phyloP scores from a whole-genome alignment of 2,113 vertebrate species.

The Ptilonorhynchus violaceus region DNA sequence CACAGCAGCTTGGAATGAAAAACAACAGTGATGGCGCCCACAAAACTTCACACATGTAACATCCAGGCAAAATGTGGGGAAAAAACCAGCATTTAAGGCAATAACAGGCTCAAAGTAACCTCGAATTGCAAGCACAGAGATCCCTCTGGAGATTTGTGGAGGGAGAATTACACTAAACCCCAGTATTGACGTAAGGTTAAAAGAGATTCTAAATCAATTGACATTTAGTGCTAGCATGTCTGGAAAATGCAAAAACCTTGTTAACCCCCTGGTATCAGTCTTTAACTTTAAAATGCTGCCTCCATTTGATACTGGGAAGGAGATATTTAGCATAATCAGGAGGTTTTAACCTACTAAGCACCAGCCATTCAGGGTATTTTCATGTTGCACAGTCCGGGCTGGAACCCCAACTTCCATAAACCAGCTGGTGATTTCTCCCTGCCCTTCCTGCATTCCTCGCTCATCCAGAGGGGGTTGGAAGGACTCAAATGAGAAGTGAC shows the following conservation, averaged over 20 bases:
- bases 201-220: slow-evolving; percentile 62
- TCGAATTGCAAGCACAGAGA: neutral
- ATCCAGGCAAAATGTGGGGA: fast-evolving
- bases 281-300: neutral
- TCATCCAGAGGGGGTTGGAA: neutral
- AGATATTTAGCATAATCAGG: neutral
- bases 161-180: slow-evolving; percentile 32
- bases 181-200: slow-evolving; percentile 55
- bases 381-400: neutral
- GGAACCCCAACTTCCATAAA: neutral
- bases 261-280: neutral
- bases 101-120: neutral
- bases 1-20: neutral
- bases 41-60: neutral
- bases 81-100: neutral
- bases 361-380: fast-evolving
- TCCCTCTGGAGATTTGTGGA: neutral
- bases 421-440: neutral
- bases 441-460: neutral
- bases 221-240: slow-evolving; percentile 34
- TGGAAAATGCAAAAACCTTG: slow-evolving; percentile 39
- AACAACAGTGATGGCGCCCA: neutral
- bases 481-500: neutral
- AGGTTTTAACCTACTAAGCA: neutral
- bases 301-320: neutral